Conservation (phyloP, 2,113 vertebrate species). For the Cyprinodon variegatus region DNA sequence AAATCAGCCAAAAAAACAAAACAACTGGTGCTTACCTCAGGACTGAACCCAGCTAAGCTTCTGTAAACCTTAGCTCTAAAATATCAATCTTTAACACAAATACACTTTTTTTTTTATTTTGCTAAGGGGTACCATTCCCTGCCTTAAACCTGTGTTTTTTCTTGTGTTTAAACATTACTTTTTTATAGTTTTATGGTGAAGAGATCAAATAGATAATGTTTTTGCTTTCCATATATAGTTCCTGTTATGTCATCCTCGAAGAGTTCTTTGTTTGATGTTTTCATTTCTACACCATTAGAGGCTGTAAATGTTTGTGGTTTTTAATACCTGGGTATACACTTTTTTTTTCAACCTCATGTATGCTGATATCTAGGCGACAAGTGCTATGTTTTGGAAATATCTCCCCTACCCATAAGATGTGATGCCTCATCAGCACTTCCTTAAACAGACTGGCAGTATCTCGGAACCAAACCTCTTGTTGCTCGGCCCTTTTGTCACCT, state of each 20-base stretch:
- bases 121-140: conserved; percentile 54
- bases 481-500: conserved; percentile 49
- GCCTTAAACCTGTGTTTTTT: conserved; percentile 80
- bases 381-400: conserved; percentile 26
- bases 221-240: conserved; percentile 64
- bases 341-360: conserved; percentile 26
- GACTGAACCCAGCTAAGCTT: conserved; percentile 79
- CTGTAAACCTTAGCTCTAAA: conserved; percentile 56
- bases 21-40: conserved; percentile 82
- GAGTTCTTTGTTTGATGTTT: conserved; percentile 60
- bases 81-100: conserved; percentile 27
- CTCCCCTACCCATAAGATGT: conserved; percentile 37
- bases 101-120: conserved; percentile 37
- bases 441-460: conserved; percentile 52
- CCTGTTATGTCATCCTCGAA: conserved; percentile 62
- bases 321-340: conserved; percentile 21
- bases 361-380: conserved; percentile 17
- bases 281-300: conserved; percentile 32
- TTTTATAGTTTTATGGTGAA: conserved; percentile 57
- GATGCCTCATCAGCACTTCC: conserved; percentile 56
- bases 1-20: not conserved
- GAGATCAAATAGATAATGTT: conserved; percentile 65
- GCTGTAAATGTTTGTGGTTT: conserved; percentile 43
- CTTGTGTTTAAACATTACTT: conserved; percentile 68
- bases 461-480: conserved; percentile 50